These are phyloP conservation scores for Odocoileus hemionus DNA, from an alignment of 2,113 vertebrate genomes.

Conservation along the genomic window DNA sequence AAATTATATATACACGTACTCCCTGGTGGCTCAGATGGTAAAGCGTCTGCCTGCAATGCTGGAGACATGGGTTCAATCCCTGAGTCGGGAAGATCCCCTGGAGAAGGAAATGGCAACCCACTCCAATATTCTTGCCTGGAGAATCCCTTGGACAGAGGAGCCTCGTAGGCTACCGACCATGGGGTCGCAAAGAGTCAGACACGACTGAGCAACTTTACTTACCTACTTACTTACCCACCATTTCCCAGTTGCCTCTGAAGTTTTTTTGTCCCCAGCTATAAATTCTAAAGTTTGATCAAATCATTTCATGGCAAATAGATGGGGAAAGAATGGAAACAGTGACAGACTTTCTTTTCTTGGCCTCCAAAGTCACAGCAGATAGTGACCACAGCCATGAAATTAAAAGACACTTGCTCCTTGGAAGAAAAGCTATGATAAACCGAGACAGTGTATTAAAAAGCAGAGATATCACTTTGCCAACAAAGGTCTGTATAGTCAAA, in stretches of 20 bases:
- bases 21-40: too few relatives aligned
- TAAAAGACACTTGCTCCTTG: neutral
- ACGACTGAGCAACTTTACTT: too few relatives aligned
- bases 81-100: too few relatives aligned
- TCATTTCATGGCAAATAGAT: neutral
- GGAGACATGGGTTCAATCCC: too few relatives aligned
- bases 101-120: too few relatives aligned
- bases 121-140: too few relatives aligned
- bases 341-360: neutral
- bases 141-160: too few relatives aligned
- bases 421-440: neutral
- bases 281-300: constrained; percentile 12
- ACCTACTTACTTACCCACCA: neutral
- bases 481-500: neutral
- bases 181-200: too few relatives aligned
- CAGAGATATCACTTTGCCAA: neutral
- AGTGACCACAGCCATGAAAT: neutral
- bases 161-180: too few relatives aligned
- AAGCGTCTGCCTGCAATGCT: too few relatives aligned
- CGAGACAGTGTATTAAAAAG: neutral
- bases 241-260: neutral
- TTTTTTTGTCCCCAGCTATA: neutral
- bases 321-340: neutral
- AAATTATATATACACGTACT: neutral
- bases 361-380: neutral